Evolutionary conservation across 2,113 vertebrate genomes (phyloP), one percentile per base, ranked within the genome.

Genomic region (Bostrychus sinensis): DNA sequence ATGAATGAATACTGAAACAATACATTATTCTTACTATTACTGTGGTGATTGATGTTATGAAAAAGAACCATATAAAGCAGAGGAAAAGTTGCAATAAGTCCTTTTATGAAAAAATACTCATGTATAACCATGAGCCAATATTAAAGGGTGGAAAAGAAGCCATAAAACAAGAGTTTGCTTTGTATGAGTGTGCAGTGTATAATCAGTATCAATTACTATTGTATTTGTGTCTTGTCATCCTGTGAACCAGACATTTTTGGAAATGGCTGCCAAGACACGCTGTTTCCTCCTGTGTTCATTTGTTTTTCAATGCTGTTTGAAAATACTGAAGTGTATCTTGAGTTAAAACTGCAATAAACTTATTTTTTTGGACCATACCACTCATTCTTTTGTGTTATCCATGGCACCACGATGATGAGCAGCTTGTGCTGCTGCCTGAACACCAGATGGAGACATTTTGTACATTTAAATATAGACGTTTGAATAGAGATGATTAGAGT

Each of bases 341-440:
- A 41, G 75, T 80, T 87, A 84, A 60, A 83, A 80, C 59, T 77
- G 87, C 86, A 93, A 91, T 93, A 92, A 92, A 90, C 42, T 41
- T 46, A 81, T 92, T 92, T 93, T n/a, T 73, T 87, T 73, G 77
- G 68, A 91, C 53, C 66, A 74, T 60, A 0, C 11, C 7, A 14
- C 22, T 46, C 6, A 32, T 23, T 39, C 25, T 16, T 23, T 42
- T 66, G 39, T 34, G 53, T 26, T 22, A 17, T 32, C 17, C 9
- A 26, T 16, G 23, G 12, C 23, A 16, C 11, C 17, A 23, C 19
- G 20, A 8, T 0, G 4, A 28, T 42, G 17, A 13, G 43, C 10
- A 2, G 37, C 26, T 19, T 62, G 16, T 63, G 4, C 32, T 39
- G 54, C 23, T 13, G 0, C 50, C 36, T 60, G 54, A 75, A 76